Base-by-base conservation (phyloP, 1,140 invertebrate species). In the Pteromalus puparum region DNA sequence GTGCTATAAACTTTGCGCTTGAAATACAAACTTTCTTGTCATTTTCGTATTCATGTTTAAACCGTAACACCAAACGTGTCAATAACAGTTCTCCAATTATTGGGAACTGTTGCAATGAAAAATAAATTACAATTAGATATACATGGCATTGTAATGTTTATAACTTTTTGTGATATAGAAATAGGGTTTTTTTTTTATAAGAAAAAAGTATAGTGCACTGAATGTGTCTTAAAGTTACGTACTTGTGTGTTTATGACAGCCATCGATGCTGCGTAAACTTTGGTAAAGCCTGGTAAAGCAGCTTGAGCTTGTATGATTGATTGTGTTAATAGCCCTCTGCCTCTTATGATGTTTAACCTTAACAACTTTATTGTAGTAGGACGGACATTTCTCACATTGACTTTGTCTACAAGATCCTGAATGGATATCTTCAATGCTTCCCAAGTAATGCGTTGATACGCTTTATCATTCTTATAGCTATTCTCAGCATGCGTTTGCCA, bases 341-440 rank as follows among this genome's bases (percentile, higher is more conserved):
- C 99, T 81, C 99, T 94, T 1, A 99, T 96, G 83, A 99, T 97
- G 92, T 99, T 99, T 92, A 99, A 98, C 88, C 96, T 96, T 10
- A 99, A 94, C 28, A 99, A 91, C 91, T 99, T 97, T 83, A 97
- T 95, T 0, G 99, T 97, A 85, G 99, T 98, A 34, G 97, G 95
- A 0, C 96, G 96, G 85, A 99, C 98, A 90, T 99, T 99, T 1
- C 97, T 97, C 0, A 97, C 97, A 90, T 99, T 99, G 0, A 99
- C 96, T 94, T 99, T 99, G 92, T 99, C 99, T 73, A 99, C 98
- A 84, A 97, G 96, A 91, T 99, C 99, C 90, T 99, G 98, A 85
- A 99, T 98, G n/a, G 98, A 99, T 91, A 99, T 99, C 90, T 99
- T 99, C 21, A 99, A 92, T 0, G 98, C 98, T 94, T 99, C 99